Evolutionary conservation across 2,113 vertebrate genomes (phyloP), one percentile per base, ranked within the genome.

Genomic region (Oryzias celebensis): DNA sequence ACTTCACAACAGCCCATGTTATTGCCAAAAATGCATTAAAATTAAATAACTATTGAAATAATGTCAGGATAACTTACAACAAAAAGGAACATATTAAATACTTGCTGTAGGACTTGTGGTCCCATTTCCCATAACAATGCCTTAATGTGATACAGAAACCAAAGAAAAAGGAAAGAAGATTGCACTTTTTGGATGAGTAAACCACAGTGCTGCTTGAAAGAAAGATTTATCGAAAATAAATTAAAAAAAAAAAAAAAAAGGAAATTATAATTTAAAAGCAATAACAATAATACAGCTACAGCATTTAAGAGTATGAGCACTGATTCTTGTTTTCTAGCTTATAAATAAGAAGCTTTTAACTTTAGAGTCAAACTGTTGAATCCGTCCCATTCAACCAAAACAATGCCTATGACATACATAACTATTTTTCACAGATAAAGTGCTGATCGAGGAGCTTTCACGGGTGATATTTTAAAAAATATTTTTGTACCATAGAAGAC

Each of bases 161-260:
- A 66, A 72, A 45, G 53, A 69, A 24, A 16, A 62, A 71, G 62
- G 61, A 65, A 73, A 77, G 81, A 77, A 75, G 73, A 87, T 84
- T 82, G 85, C 90, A 89, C 83, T 89, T 89, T 36, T 82, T 63
- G 75, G 88, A 82, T 79, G 69, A 81, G 68, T 85, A 65, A 90
- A 93, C 91, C 91, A 91, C 88, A 86, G 92, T 87, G 87, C 87
- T 90, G 82, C 83, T 90, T 75, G 78, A 87, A 74, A 73, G 73
- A 70, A 83, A 73, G 77, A 90, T 85, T 87, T 82, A 82, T 84
- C 87, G 88, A 93, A 95, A 98, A 95, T 94, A 95, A 96, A 94
- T 94, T 93, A 89, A 92, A 93, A 85, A 87, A 85, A 89, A 77
- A 80, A 84, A 46, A 80, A 87, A 83, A 73, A 90, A 92, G 92